A percentile compares a stretch with the other conserved stretches of the same genome.
phyloP scores from a whole-genome alignment of 1,140 invertebrate species.

The Drosophila simulans region DNA sequence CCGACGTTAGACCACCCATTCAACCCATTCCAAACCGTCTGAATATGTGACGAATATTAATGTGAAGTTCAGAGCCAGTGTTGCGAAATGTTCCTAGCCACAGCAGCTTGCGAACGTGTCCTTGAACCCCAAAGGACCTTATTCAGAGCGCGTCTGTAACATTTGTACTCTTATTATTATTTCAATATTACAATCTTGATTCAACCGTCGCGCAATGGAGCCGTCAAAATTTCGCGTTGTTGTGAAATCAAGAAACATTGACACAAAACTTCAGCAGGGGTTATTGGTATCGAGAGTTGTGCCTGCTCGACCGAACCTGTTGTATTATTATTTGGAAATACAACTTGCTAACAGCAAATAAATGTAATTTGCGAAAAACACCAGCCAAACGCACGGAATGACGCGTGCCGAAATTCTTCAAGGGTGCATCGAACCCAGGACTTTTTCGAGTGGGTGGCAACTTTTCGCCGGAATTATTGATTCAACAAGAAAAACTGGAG shows the following conservation, averaged over 20 bases:
- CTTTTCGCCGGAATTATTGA: conserved; percentile 23
- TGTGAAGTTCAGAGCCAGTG: background rate
- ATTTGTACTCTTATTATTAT: background rate
- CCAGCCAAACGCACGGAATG: conserved; percentile 19
- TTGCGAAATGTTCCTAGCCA: conserved; percentile 11
- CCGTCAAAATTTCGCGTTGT: conserved; percentile 40
- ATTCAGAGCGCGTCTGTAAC: background rate
- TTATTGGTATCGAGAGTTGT: conserved; percentile 49
- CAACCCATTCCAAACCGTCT: conserved; percentile 2
- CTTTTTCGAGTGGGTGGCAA: conserved; percentile 21
- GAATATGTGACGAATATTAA: conserved; percentile 23
- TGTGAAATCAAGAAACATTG: conserved; percentile 58
- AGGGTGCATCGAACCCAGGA: conserved; percentile 37
- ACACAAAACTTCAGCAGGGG: conserved; percentile 35
- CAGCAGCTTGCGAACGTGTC: conserved; percentile 9
- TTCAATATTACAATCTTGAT: conserved; percentile 21
- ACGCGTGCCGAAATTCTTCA: conserved; percentile 31
- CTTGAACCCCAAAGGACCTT: conserved; percentile 29
- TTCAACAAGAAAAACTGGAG: conserved; percentile 36
- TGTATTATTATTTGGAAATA: conserved; percentile 39
- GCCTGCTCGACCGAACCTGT: conserved; percentile 51
- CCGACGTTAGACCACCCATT: background rate
- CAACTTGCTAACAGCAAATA: conserved; percentile 48
- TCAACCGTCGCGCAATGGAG: conserved; percentile 32
- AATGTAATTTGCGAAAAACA: conserved; percentile 37